Percentiles rank a stretch among this genome's conserved stretches.
phyloP scores from a whole-genome alignment of 2,888 invertebrate species.

The Polyommatus iphigenia region DNA sequence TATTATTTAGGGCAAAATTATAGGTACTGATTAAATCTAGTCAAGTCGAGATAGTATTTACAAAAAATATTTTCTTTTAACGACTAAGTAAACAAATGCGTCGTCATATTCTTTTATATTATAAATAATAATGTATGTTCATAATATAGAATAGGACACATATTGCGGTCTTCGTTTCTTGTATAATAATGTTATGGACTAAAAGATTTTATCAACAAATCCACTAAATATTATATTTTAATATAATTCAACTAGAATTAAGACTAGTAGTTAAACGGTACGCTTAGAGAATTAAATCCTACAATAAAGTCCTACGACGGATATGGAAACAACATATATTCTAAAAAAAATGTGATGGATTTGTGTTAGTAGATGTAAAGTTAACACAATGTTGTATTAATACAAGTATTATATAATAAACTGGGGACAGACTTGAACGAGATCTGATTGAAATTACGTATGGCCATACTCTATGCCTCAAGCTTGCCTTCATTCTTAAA shows the following conservation, averaged over 20 bases:
- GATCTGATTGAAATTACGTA: conserved; percentile 11
- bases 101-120: conserved; percentile 35
- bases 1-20: conserved; percentile 34
- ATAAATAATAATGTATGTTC: conserved; percentile 30
- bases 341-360: conserved; percentile 80
- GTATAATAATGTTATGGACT: conserved; percentile 60
- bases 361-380: conserved; percentile 65
- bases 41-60: conserved; percentile 68
- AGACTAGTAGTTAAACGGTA: conserved; percentile 41
- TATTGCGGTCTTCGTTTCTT: conserved; percentile 38
- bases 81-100: conserved; percentile 35
- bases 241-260: conserved; percentile 46
- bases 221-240: conserved; percentile 60
- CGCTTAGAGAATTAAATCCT: conserved; percentile 43
- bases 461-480: conserved; percentile 21
- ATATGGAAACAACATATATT: conserved; percentile 77
- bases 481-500: conserved; percentile 28
- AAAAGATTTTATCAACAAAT: conserved; percentile 77
- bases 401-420: conserved; percentile 42
- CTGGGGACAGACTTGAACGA: conserved; percentile 37
- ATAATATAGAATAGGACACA: conserved; percentile 4
- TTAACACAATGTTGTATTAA: conserved; percentile 50
- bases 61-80: conserved; percentile 51
- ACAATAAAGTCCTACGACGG: conserved; percentile 59
- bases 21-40: conserved; percentile 72